Percentiles rank a stretch among this genome's conserved stretches.
These are phyloP conservation scores for Neopipo cinnamomea DNA, from an alignment of 2,113 vertebrate species.

Conservation along the genomic window DNA sequence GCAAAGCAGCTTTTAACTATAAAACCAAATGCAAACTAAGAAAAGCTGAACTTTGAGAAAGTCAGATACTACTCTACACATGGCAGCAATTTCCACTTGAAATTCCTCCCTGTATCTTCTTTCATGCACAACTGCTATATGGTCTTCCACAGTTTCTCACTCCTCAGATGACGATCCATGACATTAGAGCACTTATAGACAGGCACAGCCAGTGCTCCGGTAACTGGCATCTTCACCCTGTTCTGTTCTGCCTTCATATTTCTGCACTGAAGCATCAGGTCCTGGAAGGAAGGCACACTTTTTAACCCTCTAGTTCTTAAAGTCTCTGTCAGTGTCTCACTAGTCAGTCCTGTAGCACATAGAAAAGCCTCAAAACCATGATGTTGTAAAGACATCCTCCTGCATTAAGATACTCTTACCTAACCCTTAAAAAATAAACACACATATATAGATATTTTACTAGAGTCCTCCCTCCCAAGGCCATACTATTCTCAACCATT, in stretches of 20 bases:
- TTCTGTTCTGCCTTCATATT: background rate
- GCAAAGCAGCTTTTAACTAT: background rate
- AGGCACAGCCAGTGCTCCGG: background rate
- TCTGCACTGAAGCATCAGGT: background rate
- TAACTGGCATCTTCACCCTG: background rate
- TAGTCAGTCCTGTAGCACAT: background rate
- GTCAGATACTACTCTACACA: background rate
- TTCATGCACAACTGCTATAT: background rate
- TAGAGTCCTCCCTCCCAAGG: background rate
- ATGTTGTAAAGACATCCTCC: background rate
- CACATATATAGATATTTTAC: background rate
- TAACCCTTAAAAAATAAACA: background rate
- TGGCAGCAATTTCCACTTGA: background rate
- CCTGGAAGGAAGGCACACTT: background rate
- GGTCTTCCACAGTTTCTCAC: background rate
- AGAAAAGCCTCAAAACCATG: background rate
- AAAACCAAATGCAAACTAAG: background rate
- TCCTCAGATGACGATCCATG: background rate
- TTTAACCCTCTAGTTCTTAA: background rate
- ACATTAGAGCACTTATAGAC: background rate
- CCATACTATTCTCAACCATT: background rate
- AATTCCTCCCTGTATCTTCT: background rate
- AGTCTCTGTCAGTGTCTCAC: background rate
- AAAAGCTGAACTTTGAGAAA: background rate
- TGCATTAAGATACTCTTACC: background rate